These are phyloP conservation scores for Plagodis dolabraria DNA, from an alignment of 2,888 invertebrate genomes.

Conservation along the genomic window DNA sequence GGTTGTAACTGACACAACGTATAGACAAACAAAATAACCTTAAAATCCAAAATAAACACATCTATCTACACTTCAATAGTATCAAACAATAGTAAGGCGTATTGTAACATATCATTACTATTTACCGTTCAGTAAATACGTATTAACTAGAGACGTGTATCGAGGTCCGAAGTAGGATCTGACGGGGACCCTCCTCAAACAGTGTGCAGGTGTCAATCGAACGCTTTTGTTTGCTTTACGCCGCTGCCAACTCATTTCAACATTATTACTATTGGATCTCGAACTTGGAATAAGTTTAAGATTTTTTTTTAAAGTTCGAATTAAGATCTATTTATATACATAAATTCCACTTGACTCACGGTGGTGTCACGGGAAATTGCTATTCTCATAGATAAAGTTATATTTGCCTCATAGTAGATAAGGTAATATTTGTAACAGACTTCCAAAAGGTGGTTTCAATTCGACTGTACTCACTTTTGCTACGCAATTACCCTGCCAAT, in stretches of 20 bases:
- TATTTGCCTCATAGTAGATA: too few species aligned
- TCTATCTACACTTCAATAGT: not conserved
- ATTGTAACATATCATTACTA: conserved; percentile 3
- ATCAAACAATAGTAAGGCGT: not conserved
- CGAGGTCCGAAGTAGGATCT: conserved; percentile 29
- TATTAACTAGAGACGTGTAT: conserved; percentile 29
- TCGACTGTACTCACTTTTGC: too few species aligned
- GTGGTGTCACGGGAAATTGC: too few species aligned
- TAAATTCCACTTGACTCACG: too few species aligned
- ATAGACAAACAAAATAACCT: not conserved
- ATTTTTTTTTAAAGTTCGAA: too few species aligned
- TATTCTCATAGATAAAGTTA: too few species aligned
- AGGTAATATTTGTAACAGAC: too few species aligned
- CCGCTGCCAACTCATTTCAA: conserved; percentile 23
- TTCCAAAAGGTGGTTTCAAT: too few species aligned
- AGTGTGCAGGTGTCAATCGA: conserved; percentile 34
- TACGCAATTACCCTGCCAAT: too few species aligned
- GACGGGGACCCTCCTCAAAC: conserved; percentile 40
- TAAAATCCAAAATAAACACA: not conserved
- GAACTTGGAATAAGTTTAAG: not conserved
- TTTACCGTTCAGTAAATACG: conserved; percentile 15
- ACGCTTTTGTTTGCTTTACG: conserved; percentile 37
- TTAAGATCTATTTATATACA: too few species aligned
- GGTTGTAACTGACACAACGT: not conserved
- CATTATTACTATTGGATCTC: conserved; percentile 6